Conservation (phyloP, 2,888 invertebrate species). For the Phyto melanocephala region DNA sequence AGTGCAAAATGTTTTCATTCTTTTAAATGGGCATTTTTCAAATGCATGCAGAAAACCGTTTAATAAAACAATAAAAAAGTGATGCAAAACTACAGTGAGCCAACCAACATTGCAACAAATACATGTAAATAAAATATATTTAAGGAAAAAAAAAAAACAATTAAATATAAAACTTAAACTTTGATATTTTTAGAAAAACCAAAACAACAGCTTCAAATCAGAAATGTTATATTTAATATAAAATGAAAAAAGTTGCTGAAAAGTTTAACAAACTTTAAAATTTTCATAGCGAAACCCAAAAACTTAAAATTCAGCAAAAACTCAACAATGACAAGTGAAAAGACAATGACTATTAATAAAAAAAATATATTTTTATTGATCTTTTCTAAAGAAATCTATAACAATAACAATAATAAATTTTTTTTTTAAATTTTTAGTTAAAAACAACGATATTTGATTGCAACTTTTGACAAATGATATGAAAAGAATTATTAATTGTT, state of each 20-base stretch:
- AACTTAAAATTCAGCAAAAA: not conserved
- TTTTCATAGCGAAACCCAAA: not conserved
- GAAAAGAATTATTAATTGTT: constrained; percentile 49
- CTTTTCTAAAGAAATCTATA: not conserved
- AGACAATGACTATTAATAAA: not conserved
- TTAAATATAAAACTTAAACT: constrained; percentile 58
- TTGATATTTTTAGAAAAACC: constrained; percentile 59
- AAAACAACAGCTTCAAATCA: constrained; percentile 47
- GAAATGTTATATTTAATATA: constrained; percentile 8
- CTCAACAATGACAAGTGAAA: constrained; percentile 28
- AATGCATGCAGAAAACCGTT: constrained; percentile 36
- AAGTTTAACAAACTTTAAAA: constrained; percentile 60
- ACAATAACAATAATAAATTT: too few species aligned
- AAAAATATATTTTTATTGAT: not conserved
- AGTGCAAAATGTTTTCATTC: constrained; percentile 36
- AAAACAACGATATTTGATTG: too few species aligned
- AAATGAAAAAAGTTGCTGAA: constrained; percentile 40
- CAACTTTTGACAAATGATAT: constrained; percentile 54
- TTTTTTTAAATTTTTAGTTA: too few species aligned
- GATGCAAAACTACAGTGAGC: constrained; percentile 54
- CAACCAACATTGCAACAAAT: constrained; percentile 29
- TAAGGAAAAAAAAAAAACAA: constrained; percentile 36
- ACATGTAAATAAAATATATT: too few species aligned
- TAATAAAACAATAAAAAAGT: constrained; percentile 39
- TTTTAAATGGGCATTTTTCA: not conserved